Evolutionary conservation across 2,113 vertebrate genomes (phyloP).

Genomic region (Hirundichthys speculiger): DNA sequence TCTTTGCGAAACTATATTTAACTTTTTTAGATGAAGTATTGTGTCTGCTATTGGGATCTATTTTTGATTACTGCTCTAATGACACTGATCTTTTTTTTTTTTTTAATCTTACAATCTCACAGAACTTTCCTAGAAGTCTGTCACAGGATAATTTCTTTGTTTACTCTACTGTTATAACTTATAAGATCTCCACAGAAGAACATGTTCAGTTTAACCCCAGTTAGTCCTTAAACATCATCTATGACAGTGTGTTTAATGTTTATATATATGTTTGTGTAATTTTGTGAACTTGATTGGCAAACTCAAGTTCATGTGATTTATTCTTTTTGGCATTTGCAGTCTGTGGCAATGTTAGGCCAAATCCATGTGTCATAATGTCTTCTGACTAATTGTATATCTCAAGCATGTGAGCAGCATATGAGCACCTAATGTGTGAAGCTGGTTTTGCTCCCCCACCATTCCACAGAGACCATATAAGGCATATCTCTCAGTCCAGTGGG

Average conservation of each 20-base stretch:
- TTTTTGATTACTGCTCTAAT: constrained; percentile 11
- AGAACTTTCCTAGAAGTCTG: constrained; percentile 16
- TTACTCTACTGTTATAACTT: constrained; percentile 1
- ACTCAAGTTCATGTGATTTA: not conserved
- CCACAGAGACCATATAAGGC: constrained; percentile 63
- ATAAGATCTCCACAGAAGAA: constrained; percentile 2
- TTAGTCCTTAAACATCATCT: not conserved
- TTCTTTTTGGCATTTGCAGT: not conserved
- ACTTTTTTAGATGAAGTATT: constrained; percentile 8
- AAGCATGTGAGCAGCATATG: constrained; percentile 11
- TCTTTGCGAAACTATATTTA: constrained; percentile 9
- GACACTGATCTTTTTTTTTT: constrained; percentile 15
- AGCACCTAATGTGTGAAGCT: not conserved
- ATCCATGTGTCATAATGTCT: not conserved
- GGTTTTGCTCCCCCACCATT: constrained; percentile 43
- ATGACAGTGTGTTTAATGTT: not conserved
- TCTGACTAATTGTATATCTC: not conserved
- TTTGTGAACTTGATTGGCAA: not conserved
- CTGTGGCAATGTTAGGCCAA: not conserved
- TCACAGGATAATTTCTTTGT: constrained; percentile 3
- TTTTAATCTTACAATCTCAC: not conserved
- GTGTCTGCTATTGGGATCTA: constrained; percentile 7
- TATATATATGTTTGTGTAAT: constrained; percentile 1
- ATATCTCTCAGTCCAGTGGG: constrained; percentile 53
- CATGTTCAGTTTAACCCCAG: not conserved